Conservation (phyloP, 2,888 invertebrate genomes). For the Ganaspis brasiliensis region DNA sequence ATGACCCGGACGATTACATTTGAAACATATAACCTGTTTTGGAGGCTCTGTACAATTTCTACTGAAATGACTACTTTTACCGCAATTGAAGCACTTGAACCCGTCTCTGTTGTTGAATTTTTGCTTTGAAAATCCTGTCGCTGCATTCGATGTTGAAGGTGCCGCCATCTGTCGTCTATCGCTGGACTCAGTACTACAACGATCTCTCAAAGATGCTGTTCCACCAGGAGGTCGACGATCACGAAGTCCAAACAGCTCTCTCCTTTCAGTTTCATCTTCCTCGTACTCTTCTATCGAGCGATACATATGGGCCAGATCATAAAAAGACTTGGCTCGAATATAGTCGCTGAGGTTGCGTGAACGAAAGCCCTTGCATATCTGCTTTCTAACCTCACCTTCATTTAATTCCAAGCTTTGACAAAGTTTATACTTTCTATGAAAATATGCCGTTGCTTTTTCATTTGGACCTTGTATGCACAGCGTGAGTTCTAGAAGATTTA, state of each 20-base stretch:
- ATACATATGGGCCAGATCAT: constrained; percentile 23
- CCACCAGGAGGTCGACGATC: background rate
- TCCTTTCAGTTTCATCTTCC: constrained; percentile 26
- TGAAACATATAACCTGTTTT: background rate
- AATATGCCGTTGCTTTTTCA: constrained; percentile 41
- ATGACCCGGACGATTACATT: constrained; percentile 3
- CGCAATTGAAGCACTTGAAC: too few relatives aligned
- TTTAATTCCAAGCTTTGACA: constrained; percentile 15
- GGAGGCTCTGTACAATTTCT: too few relatives aligned
- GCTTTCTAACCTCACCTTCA: constrained; percentile 31
- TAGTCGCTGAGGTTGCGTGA: too few relatives aligned
- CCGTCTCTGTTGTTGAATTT: too few relatives aligned
- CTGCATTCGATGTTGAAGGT: too few relatives aligned
- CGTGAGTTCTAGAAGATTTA: constrained; percentile 7
- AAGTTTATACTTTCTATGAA: constrained; percentile 45
- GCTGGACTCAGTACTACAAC: too few relatives aligned
- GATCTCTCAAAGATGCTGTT: too few relatives aligned
- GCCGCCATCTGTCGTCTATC: too few relatives aligned
- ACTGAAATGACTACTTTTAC: too few relatives aligned
- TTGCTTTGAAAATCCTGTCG: too few relatives aligned
- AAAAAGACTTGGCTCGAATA: too few relatives aligned
- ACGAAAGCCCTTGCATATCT: constrained; percentile 27
- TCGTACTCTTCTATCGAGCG: constrained; percentile 39
- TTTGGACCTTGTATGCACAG: constrained; percentile 1
- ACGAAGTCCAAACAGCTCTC: constrained; percentile 30